phyloP scores from a whole-genome alignment of 1,140 invertebrate genomes.

The Pseudomyrmex sp. region DNA sequence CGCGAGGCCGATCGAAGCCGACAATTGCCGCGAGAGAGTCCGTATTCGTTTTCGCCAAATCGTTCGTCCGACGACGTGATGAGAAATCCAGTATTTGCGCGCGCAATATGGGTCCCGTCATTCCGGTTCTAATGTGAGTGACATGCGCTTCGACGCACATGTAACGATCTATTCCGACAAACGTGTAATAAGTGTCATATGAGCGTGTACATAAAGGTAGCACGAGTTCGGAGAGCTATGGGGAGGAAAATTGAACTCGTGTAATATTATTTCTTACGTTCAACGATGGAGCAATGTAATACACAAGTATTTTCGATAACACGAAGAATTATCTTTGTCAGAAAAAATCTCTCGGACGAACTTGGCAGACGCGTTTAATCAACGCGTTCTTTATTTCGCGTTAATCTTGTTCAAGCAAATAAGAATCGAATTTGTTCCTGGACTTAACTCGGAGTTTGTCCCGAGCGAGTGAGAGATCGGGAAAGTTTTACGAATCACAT shows the following conservation, averaged over 20 bases:
- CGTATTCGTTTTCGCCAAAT: slow-evolving; percentile 16
- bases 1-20: not conserved
- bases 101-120: slow-evolving; percentile 11
- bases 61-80: not conserved
- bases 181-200: slow-evolving; percentile 19
- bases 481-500: slow-evolving; percentile 18
- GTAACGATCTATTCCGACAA: slow-evolving; percentile 1
- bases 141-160: slow-evolving; percentile 17
- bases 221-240: no score
- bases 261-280: not conserved
- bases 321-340: not conserved
- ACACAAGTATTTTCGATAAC: not conserved
- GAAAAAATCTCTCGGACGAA: not conserved
- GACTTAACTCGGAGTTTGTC: slow-evolving; percentile 17
- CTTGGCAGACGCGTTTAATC: slow-evolving; percentile 24
- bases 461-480: slow-evolving; percentile 31
- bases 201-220: no score
- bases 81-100: slow-evolving; percentile 25
- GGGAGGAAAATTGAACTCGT: no score
- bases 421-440: slow-evolving; percentile 19
- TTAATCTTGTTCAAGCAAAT: slow-evolving; percentile 17
- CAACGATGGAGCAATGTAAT: not conserved
- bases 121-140: slow-evolving; percentile 12
- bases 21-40: not conserved
- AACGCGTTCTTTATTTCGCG: slow-evolving; percentile 18